A percentile compares a stretch with the other conserved stretches of the same genome.
phyloP scores from a whole-genome alignment of 2,113 vertebrate genomes.

The Eleginops maclovinus region DNA sequence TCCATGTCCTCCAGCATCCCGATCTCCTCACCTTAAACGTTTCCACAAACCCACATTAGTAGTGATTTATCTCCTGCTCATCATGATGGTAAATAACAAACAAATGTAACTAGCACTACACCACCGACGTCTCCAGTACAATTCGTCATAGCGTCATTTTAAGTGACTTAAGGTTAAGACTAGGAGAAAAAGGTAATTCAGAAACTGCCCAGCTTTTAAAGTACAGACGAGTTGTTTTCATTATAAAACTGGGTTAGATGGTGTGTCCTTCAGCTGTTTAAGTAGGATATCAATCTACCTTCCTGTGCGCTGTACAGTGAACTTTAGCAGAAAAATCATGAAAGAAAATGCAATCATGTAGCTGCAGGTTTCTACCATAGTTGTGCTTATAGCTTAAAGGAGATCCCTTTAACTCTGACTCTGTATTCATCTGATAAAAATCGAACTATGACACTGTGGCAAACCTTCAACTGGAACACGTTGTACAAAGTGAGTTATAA shows the following conservation, averaged over 20 bases:
- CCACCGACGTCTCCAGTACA: too few species aligned
- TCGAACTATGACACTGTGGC: background rate
- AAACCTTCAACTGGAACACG: background rate
- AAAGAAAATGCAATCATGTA: background rate
- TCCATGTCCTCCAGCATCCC: conserved; percentile 99
- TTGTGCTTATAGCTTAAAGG: background rate
- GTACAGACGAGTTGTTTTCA: background rate
- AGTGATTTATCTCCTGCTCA: background rate
- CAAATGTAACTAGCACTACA: too few species aligned
- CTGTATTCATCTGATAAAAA: background rate
- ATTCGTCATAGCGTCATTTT: too few species aligned
- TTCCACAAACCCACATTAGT: conserved; percentile 7
- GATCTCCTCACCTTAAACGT: conserved; percentile 91
- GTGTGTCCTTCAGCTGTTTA: background rate
- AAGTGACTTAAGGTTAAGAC: background rate
- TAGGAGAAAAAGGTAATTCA: background rate
- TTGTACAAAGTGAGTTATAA: background rate
- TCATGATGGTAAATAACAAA: background rate
- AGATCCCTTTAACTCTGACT: background rate
- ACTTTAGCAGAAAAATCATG: background rate
- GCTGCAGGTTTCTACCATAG: background rate
- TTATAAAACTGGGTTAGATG: background rate
- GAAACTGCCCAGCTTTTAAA: background rate
- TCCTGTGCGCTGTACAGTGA: background rate
- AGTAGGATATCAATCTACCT: too few species aligned